Evolutionary conservation across 2,113 vertebrate genomes (phyloP).

Genomic region (Bubo scandiacus): DNA sequence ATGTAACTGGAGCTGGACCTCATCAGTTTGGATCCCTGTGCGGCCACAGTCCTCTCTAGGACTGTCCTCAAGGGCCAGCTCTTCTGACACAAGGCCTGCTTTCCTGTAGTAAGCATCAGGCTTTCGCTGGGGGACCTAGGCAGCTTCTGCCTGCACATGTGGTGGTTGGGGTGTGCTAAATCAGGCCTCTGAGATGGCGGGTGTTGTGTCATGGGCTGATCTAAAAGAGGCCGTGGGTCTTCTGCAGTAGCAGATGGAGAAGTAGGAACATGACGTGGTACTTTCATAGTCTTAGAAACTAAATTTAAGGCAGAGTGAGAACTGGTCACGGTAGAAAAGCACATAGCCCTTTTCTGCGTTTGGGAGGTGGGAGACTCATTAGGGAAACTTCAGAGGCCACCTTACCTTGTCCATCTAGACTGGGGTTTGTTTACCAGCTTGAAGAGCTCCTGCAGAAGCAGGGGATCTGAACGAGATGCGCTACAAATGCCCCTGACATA

Average conservation of each 20-base stretch:
- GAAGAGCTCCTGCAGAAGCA: background rate
- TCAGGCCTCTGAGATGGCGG: background rate
- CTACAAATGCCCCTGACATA: accelerated
- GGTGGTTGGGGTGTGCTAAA: background rate
- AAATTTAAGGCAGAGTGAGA: background rate
- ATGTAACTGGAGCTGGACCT: background rate
- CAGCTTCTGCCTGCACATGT: accelerated
- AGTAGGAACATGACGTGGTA: background rate
- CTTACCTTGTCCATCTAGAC: accelerated
- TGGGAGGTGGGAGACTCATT: background rate
- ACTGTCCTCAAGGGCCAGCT: background rate
- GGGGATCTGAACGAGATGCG: background rate
- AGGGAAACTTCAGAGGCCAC: background rate
- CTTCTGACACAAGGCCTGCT: background rate
- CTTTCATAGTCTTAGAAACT: background rate
- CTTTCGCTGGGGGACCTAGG: background rate
- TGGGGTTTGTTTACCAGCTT: background rate
- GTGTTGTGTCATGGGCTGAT: background rate
- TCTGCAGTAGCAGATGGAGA: background rate
- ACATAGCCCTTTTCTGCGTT: background rate
- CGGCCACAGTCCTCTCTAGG: background rate
- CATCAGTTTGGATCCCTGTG: background rate
- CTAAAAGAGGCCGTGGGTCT: accelerated
- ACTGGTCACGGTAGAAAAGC: accelerated
- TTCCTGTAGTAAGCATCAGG: accelerated